A percentile compares a stretch with the other conserved stretches of the same genome.
Evolutionary conservation across 2,797 vertebrate species (phyloP).

Genomic region (Pseudomugil gertrudae): DNA sequence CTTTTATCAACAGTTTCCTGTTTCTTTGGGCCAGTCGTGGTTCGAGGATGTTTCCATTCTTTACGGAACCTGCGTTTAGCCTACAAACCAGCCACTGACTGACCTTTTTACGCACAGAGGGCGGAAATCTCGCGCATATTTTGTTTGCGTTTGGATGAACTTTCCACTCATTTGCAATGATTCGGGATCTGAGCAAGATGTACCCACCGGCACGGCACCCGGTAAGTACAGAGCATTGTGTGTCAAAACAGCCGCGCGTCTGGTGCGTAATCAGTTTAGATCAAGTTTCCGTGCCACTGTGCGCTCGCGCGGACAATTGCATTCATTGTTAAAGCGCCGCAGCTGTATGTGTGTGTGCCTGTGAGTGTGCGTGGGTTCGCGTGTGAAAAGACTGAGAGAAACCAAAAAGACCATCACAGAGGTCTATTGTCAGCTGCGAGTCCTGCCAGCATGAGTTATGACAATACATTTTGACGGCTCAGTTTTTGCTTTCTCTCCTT

Average conservation of each 20-base stretch:
- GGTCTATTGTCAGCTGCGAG: constrained; percentile 64
- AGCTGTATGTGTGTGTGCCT: constrained; percentile 51
- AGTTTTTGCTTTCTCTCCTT: constrained; percentile 58
- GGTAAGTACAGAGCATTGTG: constrained; percentile 82
- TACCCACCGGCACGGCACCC: constrained; percentile 93
- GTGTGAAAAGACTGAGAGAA: constrained; percentile 49
- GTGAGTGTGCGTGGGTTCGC: constrained; percentile 47
- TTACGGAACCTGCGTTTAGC: constrained; percentile 31
- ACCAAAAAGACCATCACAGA: constrained; percentile 64
- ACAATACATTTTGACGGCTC: constrained; percentile 66
- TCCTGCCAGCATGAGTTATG: constrained; percentile 49
- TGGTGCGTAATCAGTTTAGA: constrained; percentile 70
- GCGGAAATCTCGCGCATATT: constrained; percentile 39
- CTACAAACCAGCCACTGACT: constrained; percentile 42
- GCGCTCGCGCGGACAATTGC: constrained; percentile 70
- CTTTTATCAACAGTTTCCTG: constrained; percentile 42
- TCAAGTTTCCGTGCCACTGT: constrained; percentile 74
- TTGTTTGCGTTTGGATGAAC: constrained; percentile 70
- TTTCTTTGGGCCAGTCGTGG: constrained; percentile 7
- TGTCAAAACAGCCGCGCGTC: constrained; percentile 55
- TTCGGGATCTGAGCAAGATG: constrained; percentile 96
- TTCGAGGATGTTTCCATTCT: constrained; percentile 54
- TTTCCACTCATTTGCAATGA: constrained; percentile 86
- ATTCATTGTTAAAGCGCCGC: constrained; percentile 67
- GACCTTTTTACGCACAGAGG: constrained; percentile 64